phyloP scores from a whole-genome alignment of 2,888 invertebrate genomes.

The Dynastes hyllus region DNA sequence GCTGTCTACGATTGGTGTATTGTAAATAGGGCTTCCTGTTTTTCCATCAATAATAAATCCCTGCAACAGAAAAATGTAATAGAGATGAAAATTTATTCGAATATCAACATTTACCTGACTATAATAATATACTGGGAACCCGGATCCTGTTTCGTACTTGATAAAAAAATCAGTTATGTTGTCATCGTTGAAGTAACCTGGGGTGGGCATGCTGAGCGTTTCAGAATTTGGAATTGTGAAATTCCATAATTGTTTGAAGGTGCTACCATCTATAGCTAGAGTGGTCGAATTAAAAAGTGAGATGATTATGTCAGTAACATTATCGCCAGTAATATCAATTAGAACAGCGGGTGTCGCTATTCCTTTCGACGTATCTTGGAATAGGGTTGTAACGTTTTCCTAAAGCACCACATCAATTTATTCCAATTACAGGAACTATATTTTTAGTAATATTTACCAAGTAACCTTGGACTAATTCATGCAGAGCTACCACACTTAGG shows the following conservation, averaged over 20 bases:
- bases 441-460: slow-evolving; percentile 65
- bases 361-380: slow-evolving; percentile 77
- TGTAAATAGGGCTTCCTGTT: slow-evolving; percentile 76
- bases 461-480: slow-evolving; percentile 73
- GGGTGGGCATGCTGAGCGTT: slow-evolving; percentile 84
- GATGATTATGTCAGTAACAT: slow-evolving; percentile 81
- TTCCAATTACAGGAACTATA: background rate
- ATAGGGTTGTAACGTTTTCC: slow-evolving; percentile 68
- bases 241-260: slow-evolving; percentile 82
- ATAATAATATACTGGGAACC: slow-evolving; percentile 83
- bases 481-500: slow-evolving; percentile 78
- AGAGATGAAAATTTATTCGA: slow-evolving; percentile 10
- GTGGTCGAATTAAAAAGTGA: slow-evolving; percentile 83
- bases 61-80: slow-evolving; percentile 63
- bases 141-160: slow-evolving; percentile 79
- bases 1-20: slow-evolving; percentile 75
- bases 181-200: slow-evolving; percentile 86
- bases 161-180: slow-evolving; percentile 85
- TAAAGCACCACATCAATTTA: background rate
- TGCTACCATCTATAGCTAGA: slow-evolving; percentile 81
- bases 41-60: slow-evolving; percentile 77
- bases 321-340: slow-evolving; percentile 82
- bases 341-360: slow-evolving; percentile 80
- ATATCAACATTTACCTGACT: slow-evolving; percentile 74
- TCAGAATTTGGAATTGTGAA: slow-evolving; percentile 79